A percentile compares a stretch with the other conserved stretches of the same genome.
These are phyloP conservation scores for Ptilorrhoa leucosticta DNA, from an alignment of 2,113 vertebrate species.

Conservation along the genomic window DNA sequence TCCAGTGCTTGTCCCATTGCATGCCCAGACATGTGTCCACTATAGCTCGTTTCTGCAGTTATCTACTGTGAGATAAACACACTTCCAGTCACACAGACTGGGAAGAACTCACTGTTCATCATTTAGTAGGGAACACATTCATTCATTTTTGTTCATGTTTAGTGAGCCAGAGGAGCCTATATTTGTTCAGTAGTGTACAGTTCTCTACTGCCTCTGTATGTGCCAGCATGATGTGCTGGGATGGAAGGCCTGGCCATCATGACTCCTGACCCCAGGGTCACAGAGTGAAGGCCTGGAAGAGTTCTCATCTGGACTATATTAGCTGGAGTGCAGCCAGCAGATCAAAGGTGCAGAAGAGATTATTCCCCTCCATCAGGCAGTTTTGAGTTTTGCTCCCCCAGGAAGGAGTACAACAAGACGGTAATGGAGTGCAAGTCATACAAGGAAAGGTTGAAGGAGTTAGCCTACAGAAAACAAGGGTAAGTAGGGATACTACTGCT, in stretches of 20 bases:
- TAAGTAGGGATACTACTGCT: too few relatives aligned
- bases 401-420: not conserved
- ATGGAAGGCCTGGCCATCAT: not conserved
- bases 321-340: not conserved
- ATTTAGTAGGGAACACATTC: not conserved
- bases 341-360: not conserved
- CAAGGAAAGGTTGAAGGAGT: not conserved
- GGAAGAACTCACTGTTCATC: not conserved
- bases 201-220: not conserved
- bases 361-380: not conserved
- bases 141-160: not conserved
- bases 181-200: not conserved
- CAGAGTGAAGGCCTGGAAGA: not conserved
- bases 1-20: not conserved
- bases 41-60: not conserved
- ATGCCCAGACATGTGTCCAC: not conserved
- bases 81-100: not conserved
- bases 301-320: not conserved
- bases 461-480: not conserved
- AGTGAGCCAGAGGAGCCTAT: not conserved
- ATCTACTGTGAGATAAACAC: not conserved
- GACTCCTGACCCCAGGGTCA: not conserved
- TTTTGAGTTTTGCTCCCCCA: not conserved
- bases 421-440: not conserved
- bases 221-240: not conserved